Percentiles rank a stretch among this genome's conserved stretches.
Conservation (phyloP, 2,797 vertebrate species). For the Rhabdomys pumilio region DNA sequence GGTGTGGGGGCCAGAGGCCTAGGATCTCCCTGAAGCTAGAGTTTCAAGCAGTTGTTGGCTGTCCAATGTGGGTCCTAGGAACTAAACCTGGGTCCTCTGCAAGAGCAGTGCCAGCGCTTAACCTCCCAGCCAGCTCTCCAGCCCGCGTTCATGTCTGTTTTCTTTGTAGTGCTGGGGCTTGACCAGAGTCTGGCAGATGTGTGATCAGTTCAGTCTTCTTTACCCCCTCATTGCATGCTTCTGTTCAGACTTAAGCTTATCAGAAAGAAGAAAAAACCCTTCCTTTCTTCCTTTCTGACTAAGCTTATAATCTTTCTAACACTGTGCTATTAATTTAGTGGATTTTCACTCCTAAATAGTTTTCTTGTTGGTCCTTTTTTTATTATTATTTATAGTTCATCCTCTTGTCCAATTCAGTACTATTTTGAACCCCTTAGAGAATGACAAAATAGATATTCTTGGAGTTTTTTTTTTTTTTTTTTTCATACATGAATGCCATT, state of each 20-base stretch:
- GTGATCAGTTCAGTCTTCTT: neutral
- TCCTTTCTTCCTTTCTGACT: neutral
- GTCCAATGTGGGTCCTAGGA: neutral
- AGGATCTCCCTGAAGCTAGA: neutral
- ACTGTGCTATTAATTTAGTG: neutral
- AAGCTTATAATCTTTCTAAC: neutral
- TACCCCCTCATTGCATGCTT: conserved; percentile 2
- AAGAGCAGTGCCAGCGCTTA: too few species aligned
- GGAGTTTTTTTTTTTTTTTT: neutral
- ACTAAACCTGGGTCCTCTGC: neutral
- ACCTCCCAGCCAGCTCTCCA: neutral
- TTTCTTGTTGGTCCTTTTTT: neutral
- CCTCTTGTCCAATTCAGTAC: neutral
- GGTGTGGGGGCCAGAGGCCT: neutral
- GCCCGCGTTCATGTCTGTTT: neutral
- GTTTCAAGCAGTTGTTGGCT: neutral
- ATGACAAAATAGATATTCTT: conserved; percentile 38
- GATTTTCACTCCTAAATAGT: neutral
- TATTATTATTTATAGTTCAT: neutral
- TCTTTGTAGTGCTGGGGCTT: neutral
- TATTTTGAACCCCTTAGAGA: conserved; percentile 37
- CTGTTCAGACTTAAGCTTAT: neutral
- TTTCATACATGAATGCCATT: neutral
- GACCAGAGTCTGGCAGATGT: neutral
- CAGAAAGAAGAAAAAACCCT: neutral